Evolutionary conservation across 1,140 invertebrate species (phyloP), one percentile per base, ranked within the genome.

Genomic region (Eupristina koningsbergeri): DNA sequence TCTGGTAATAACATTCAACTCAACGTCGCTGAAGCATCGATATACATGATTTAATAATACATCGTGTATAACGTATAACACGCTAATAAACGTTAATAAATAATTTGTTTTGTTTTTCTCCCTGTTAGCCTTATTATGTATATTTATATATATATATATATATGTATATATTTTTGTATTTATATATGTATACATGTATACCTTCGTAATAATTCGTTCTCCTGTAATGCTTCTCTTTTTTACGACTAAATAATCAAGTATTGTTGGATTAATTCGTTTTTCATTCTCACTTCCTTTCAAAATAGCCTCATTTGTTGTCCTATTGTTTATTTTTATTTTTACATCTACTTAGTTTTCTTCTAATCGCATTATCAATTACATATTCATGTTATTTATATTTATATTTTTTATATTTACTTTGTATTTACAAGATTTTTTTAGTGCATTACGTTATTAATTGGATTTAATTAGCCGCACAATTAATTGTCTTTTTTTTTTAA

Each of bases 1-100:
- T 86, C 81, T 85, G 84, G 85, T 89, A 89, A 90, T 89, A 92
- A 91, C 91, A 92, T 90, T 89, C 87, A 92, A 92, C 89, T 90
- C 85, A 92, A 91, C 90, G 85, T 88, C 87, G 89, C 89, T 89
- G 41, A 92, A 92, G 91, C 90, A 91, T 89, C 89, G 80, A 89
- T 80, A 81, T 69, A 81, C 78, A 81, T 45, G 80, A n/a, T 80
- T 81, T 90, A 88, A 87, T 88, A 86, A 89, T 90, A 88, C 88
- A 89, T 89, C 81, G 85, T 89, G 85, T 88, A 82, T 90, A 91
- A 91, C 89, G 89, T 90, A 90, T 87, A 89, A 91, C 89, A 91
- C 89, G 88, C 87, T 88, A 87, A 90, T 90, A 89, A 86, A 78
- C 86, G 85, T 88, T 89, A 87, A 87, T 88, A 84, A 87, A 88